These are phyloP conservation scores for Teleogryllus oceanicus DNA, from an alignment of 2,888 invertebrate genomes.

Conservation along the genomic window DNA sequence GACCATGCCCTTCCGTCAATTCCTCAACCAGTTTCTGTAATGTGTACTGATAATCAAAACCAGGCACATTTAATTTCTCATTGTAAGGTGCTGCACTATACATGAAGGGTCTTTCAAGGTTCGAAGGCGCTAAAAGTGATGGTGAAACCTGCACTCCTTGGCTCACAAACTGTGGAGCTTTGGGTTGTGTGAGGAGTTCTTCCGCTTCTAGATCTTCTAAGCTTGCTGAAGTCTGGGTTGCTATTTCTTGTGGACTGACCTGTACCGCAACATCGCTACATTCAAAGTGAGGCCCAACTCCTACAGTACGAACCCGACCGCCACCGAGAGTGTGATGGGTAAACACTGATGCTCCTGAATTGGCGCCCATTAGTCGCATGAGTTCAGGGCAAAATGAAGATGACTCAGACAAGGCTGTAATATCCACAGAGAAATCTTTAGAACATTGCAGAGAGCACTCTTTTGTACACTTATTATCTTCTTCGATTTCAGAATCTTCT, in stretches of 20 bases:
- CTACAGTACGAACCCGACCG: neutral
- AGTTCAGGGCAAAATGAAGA: constrained; percentile 34
- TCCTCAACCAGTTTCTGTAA: neutral
- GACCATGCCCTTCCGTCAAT: neutral
- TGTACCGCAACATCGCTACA: constrained; percentile 23
- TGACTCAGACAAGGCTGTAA: constrained; percentile 25
- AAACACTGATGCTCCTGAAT: constrained; percentile 31
- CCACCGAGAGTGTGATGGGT: constrained; percentile 25
- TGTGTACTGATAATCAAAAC: neutral
- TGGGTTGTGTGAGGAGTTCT: neutral
- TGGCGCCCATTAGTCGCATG: constrained; percentile 29
- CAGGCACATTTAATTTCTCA: neutral
- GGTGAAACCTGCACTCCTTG: neutral
- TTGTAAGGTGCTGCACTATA: neutral
- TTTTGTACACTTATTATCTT: neutral
- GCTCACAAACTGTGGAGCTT: neutral
- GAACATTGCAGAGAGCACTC: neutral
- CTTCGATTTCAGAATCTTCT: constrained; percentile 30
- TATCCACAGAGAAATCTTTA: neutral
- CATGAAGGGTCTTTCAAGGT: neutral
- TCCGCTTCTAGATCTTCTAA: constrained; percentile 24
- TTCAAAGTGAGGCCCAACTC: neutral
- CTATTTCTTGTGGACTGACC: constrained; percentile 27
- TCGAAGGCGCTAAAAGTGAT: neutral
- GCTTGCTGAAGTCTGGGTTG: constrained; percentile 27